Conservation (phyloP, 2,797 vertebrate species). For the Hydrophis major region DNA sequence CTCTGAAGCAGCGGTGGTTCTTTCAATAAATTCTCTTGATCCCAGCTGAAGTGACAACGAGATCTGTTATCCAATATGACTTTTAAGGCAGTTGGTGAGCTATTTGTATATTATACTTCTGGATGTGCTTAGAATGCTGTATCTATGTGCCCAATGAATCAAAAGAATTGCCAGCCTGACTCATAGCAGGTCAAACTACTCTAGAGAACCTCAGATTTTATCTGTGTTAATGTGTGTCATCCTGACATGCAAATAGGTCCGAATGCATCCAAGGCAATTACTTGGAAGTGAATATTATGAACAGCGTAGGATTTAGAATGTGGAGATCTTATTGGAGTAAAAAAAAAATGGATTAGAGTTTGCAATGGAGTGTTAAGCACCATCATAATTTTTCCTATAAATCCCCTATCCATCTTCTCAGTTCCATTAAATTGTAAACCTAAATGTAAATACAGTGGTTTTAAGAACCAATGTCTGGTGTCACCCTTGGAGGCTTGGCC, state of each 20-base stretch:
- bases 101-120: conserved; percentile 25
- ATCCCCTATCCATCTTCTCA: background rate
- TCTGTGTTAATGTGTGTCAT: background rate
- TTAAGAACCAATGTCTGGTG: background rate
- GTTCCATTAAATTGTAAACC: background rate
- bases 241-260: background rate
- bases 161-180: conserved; percentile 6
- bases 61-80: conserved; percentile 37
- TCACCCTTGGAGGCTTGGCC: background rate
- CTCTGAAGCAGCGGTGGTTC: conserved; percentile 27
- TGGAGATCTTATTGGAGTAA: background rate
- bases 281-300: background rate
- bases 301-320: background rate
- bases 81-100: conserved; percentile 34
- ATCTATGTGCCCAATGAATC: conserved; percentile 29
- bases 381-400: background rate
- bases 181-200: background rate
- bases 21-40: conserved; percentile 40
- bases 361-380: background rate
- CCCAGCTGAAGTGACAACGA: conserved; percentile 35
- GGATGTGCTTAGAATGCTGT: conserved; percentile 26
- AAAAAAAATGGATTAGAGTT: background rate
- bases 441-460: background rate
- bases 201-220: background rate
- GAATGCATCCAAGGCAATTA: background rate